Conservation (phyloP, 2,113 vertebrate species). For the Nettapus auritus region DNA sequence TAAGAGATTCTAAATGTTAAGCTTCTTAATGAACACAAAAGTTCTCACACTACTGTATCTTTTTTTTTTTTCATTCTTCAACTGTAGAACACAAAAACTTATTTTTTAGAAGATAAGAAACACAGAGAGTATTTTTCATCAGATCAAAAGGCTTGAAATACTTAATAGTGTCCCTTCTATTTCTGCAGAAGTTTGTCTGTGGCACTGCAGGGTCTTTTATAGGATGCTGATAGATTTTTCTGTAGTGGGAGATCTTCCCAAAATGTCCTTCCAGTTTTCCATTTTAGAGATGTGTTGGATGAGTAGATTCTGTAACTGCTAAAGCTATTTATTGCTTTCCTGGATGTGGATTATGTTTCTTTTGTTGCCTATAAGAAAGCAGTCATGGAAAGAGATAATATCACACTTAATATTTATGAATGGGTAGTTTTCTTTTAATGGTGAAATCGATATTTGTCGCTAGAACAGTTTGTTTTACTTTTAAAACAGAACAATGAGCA, state of each 20-base stretch:
- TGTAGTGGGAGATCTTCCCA: background rate
- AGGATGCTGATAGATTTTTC: background rate
- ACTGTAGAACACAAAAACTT: background rate
- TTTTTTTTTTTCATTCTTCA: background rate
- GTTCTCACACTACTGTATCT: background rate
- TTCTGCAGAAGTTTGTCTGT: background rate
- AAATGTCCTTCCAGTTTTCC: conserved; percentile 10
- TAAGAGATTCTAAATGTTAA: background rate
- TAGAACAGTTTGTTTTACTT: conserved; percentile 40
- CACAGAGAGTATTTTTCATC: background rate
- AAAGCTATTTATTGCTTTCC: conserved; percentile 34
- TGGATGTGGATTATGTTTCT: background rate
- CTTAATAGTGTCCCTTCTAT: background rate
- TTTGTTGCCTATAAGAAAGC: background rate
- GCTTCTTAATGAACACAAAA: background rate
- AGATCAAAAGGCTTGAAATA: background rate
- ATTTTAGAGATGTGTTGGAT: background rate
- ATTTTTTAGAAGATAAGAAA: background rate
- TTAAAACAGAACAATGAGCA: conserved; percentile 10
- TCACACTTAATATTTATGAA: conserved; percentile 51
- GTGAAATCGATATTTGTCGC: background rate
- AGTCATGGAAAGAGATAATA: conserved; percentile 3
- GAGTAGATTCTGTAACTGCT: background rate
- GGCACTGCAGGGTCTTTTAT: background rate
- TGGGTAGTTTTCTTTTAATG: conserved; percentile 32